Evolutionary conservation across 1,140 invertebrate species (phyloP), one percentile per base, ranked within the genome.

Genomic region (Eufriesea mexicana): DNA sequence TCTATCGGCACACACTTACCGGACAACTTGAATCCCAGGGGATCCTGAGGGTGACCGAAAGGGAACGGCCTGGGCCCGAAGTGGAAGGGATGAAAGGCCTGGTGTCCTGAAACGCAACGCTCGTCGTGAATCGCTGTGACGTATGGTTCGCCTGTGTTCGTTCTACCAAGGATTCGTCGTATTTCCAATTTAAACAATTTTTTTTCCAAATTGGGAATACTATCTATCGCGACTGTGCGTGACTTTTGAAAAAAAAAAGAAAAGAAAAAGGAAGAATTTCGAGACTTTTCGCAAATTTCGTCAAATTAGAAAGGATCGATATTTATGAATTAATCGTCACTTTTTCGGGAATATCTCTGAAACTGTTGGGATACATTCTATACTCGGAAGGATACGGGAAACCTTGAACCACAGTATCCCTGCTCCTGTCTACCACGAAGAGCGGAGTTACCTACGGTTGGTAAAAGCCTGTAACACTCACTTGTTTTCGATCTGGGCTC

Each of bases 401-500:
- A 4, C 7, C 7, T 18, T 35, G 28, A 28, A 62, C 28, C 61
- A 8, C 7, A n/a, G n/a, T n/a, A 55, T 2, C 28, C 8, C 28
- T 9, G 16, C 18, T 10, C 20, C 5, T 7, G 51, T 23, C 23
- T n/a, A 16, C 20, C 14, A 25, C 16, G 8, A 9, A 74, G 14
- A 25, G 0, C 25, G 9, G 51, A 35, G 61, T 89, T 89, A 84
- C 85, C 88, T 18, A 81, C 88, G 2, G 84, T 66, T 61, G 88
- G 61, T 88, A 89, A 89, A 61, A 55, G 75, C 49, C 7, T 20
- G 35, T 42, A 55, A 76, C 77, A 95, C 96, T 96, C 95, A 97
- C 96, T 96, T 89, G 98, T 98, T 95, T 99, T 99, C 49, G 98
- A 99, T 86, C 99, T 95, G 4, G 99, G 98, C 92, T 99, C 99